Evolutionary conservation across 53 echinoderm and acorn worm species (phyloP).

Genomic region (Henricia sp.): DNA sequence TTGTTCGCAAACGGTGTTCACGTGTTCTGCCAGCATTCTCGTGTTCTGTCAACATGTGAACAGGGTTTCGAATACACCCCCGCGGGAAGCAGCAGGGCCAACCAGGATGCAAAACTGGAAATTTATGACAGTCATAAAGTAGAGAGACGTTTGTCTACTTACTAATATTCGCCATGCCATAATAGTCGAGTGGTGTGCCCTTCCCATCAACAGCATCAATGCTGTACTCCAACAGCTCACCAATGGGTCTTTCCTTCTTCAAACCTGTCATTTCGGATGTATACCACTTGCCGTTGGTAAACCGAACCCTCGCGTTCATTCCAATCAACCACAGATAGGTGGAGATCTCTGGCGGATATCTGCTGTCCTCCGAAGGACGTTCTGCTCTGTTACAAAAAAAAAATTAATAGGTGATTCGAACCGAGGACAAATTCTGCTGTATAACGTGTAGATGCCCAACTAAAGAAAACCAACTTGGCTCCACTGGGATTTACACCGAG

Average conservation of each 20-base stretch:
- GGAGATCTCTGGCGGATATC: slow-evolving; percentile 63
- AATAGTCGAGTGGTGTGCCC: slow-evolving; percentile 71
- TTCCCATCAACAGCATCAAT: slow-evolving; percentile 84
- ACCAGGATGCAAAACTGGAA: too few species aligned
- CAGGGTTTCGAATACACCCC: too few species aligned
- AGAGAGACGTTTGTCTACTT: slow-evolving; percentile 51
- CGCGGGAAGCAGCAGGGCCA: too few species aligned
- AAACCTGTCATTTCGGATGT: slow-evolving; percentile 23
- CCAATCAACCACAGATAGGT: slow-evolving; percentile 65
- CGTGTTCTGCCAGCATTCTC: too few species aligned
- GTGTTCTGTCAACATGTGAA: too few species aligned
- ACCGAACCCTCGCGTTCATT: slow-evolving; percentile 77
- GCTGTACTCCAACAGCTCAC: slow-evolving; percentile 52
- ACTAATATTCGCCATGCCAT: slow-evolving; percentile 78
- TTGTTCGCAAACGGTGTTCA: too few species aligned
- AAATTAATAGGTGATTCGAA: background rate
- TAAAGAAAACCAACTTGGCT: too few species aligned
- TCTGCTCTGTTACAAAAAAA: slow-evolving; percentile 15
- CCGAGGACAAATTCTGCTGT: too few species aligned
- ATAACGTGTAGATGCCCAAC: too few species aligned
- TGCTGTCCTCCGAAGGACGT: background rate
- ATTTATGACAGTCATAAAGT: too few species aligned
- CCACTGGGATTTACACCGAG: too few species aligned
- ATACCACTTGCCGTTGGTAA: slow-evolving; percentile 90
- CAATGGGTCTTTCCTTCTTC: slow-evolving; percentile 23